phyloP scores from a whole-genome alignment of 2,113 vertebrate species.

The Neolamprologus sp. region DNA sequence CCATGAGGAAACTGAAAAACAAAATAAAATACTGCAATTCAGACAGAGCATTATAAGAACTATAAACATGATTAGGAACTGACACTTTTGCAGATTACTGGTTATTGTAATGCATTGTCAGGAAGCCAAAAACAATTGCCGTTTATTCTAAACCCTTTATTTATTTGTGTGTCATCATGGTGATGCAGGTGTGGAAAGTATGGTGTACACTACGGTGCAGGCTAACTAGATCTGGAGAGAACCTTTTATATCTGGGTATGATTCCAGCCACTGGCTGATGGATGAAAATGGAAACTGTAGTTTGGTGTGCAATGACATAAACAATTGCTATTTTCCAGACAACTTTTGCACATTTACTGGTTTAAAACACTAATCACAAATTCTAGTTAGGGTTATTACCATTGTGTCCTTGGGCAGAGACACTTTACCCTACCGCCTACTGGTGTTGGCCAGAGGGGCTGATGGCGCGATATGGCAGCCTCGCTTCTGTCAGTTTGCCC shows the following conservation, averaged over 20 bases:
- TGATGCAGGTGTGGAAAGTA: background rate
- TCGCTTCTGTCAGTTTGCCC: too few relatives aligned
- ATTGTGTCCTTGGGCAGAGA: too few relatives aligned
- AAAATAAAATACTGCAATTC: background rate
- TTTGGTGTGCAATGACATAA: background rate
- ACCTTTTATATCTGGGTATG: background rate
- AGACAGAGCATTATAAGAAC: background rate
- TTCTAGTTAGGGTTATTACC: background rate
- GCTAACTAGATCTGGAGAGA: background rate
- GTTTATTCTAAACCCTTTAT: background rate
- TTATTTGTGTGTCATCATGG: background rate
- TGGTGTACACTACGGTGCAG: background rate
- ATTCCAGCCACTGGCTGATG: background rate
- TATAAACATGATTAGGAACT: background rate
- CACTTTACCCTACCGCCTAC: too few relatives aligned
- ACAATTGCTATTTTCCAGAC: background rate
- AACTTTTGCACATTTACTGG: background rate
- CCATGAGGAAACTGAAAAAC: background rate
- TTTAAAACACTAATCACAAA: background rate
- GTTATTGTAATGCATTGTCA: background rate
- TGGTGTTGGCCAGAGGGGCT: too few relatives aligned
- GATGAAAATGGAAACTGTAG: background rate
- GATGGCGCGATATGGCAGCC: too few relatives aligned
- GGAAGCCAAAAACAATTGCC: background rate
- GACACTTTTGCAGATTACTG: background rate